Evolutionary conservation across 2,888 invertebrate species (phyloP), one percentile per base, ranked within the genome.

Genomic region (Chloroclystis v-ata): DNA sequence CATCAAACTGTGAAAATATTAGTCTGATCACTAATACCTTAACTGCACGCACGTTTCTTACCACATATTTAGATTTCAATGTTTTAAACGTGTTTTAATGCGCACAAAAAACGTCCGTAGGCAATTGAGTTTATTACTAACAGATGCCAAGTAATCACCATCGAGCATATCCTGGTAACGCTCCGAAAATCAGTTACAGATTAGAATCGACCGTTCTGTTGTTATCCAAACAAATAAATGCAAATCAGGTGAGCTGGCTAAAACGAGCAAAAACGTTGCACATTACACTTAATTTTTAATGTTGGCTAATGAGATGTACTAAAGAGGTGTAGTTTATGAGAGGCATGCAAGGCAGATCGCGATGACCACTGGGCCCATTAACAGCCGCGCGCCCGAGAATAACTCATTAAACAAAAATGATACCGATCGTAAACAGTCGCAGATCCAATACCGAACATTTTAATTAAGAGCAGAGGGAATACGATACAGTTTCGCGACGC

Each of bases 381-480:
- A 25, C 58, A 53, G 63, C 61, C 66, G 63, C 59, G 64, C 52
- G 43, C 54, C 61, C 60, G 56, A 60, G 72, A 78, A 75, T 77
- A 80, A 73, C 69, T 82, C 83, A 82, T 83, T 84, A 82, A 78
- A 76, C 74, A 73, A 82, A 82, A 82, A 74, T 81, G 83, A 85
- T 85, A 79, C 65, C 60, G 63, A 84, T 85, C 85, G 75, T 73
- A 67, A 71, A 71, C 57, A 67, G 65, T 65, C 69, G 67, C 67
- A 65, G 70, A 78, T 79, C 70, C 75, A 71, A 79, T 81, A 76
- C 69, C 57, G 68, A 78, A 85, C 79, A 72, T 81, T 84, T 84
- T 85, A 86, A 87, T 87, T 84, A 84, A 75, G 32, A 33, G 72
- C 68, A n/a, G 47, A 39, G 40, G 47, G 49, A 61, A 67, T 65